Evolutionary conservation across 2,797 vertebrate genomes (phyloP).

Genomic region (Lutjanus argentimaculatus): DNA sequence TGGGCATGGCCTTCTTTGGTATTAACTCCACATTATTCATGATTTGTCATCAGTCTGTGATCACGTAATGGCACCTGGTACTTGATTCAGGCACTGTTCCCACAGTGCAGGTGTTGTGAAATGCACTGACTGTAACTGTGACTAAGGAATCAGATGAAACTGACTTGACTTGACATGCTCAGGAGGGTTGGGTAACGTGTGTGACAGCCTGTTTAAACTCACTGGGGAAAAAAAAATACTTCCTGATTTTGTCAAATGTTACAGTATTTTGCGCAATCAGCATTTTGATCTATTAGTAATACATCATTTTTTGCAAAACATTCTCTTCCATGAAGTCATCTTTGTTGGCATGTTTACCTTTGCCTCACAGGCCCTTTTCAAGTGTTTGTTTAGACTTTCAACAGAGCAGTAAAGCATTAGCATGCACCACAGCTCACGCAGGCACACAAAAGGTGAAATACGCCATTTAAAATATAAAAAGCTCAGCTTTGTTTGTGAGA

Average conservation of each 20-base stretch:
- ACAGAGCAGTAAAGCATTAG: neutral
- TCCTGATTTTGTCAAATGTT: neutral
- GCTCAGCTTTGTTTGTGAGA: slow-evolving; percentile 7
- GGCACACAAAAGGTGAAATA: slow-evolving; percentile 10
- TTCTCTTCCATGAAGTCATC: neutral
- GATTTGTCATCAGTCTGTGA: slow-evolving; percentile 30
- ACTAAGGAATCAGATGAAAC: slow-evolving; percentile 52
- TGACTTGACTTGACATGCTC: slow-evolving; percentile 69
- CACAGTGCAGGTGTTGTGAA: slow-evolving; percentile 52
- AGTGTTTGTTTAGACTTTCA: slow-evolving; percentile 8
- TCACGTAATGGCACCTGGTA: slow-evolving; percentile 17
- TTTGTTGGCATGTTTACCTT: neutral
- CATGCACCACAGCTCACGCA: neutral
- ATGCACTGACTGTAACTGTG: slow-evolving; percentile 51
- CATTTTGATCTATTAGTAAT: neutral
- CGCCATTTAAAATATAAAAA: neutral
- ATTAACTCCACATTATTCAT: slow-evolving; percentile 10
- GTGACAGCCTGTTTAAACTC: slow-evolving; percentile 33
- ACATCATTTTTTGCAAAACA: neutral
- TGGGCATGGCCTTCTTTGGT: neutral
- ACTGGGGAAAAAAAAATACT: neutral
- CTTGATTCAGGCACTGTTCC: slow-evolving; percentile 42
- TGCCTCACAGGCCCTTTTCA: neutral
- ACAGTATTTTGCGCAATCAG: slow-evolving; percentile 4
- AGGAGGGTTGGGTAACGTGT: slow-evolving; percentile 51